A percentile compares a stretch with the other conserved stretches of the same genome.
phyloP scores from a whole-genome alignment of 1,140 invertebrate genomes.

The Chlorops oryzae region DNA sequence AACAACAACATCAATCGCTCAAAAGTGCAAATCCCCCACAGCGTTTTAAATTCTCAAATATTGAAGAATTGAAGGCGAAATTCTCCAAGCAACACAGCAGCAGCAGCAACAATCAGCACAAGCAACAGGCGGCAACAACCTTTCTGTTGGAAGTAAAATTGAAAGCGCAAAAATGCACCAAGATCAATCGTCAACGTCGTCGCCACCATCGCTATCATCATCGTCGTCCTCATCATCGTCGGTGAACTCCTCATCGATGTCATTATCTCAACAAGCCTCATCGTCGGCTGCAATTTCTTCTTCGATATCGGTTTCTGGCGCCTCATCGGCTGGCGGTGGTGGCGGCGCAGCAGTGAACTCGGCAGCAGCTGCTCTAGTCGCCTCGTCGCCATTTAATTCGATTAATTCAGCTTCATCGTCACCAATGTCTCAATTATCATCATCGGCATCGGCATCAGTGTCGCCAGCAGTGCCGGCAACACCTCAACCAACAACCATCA shows the following conservation, averaged over 20 bases:
- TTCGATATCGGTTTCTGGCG: slow-evolving; percentile 21
- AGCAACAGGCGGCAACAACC: slow-evolving; percentile 10
- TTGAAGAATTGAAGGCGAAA: slow-evolving; percentile 42
- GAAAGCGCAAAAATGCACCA: slow-evolving; percentile 5
- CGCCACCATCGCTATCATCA: slow-evolving; percentile 25
- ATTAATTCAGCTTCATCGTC: slow-evolving; percentile 35
- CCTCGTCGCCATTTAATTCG: slow-evolving; percentile 28
- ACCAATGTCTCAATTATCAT: slow-evolving; percentile 25
- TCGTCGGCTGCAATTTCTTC: slow-evolving; percentile 23
- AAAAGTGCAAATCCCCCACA: background rate
- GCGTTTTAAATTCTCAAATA: slow-evolving; percentile 28
- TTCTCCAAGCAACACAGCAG: slow-evolving; percentile 20
- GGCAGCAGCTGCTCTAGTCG: slow-evolving; percentile 29
- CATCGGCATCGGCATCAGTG: slow-evolving; percentile 14
- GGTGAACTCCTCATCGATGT: slow-evolving; percentile 35
- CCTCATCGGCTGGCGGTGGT: slow-evolving; percentile 32
- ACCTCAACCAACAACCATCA: background rate
- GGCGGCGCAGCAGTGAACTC: slow-evolving; percentile 12
- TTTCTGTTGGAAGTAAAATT: background rate
- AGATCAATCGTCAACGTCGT: slow-evolving; percentile 10
- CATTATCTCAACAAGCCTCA: slow-evolving; percentile 29
- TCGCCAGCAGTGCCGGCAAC: slow-evolving; percentile 17
- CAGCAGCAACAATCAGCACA: slow-evolving; percentile 13
- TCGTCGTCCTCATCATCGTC: slow-evolving; percentile 37
- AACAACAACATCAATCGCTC: background rate